Conservation (phyloP, 2,888 invertebrate species). For the Cryptus armator region DNA sequence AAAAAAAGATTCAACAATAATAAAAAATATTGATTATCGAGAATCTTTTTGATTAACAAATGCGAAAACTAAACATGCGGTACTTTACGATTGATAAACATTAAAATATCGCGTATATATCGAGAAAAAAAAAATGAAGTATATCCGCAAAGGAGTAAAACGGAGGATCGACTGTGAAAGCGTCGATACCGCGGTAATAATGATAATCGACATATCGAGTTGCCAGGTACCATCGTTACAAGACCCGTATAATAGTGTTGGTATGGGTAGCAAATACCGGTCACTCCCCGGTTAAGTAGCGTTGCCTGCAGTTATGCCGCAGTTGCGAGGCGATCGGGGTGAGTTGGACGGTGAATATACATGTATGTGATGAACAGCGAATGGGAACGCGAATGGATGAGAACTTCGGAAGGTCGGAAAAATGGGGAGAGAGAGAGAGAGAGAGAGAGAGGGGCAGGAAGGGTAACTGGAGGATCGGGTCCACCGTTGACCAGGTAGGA, state of each 20-base stretch:
- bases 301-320: conserved; percentile 13
- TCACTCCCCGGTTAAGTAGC: conserved; percentile 17
- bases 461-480: conserved; percentile 32
- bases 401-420: too few species aligned
- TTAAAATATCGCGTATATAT: not conserved
- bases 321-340: conserved; percentile 34
- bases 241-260: not conserved
- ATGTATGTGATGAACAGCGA: conserved; percentile 31
- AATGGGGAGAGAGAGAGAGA: not conserved
- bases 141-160: not conserved
- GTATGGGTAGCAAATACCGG: conserved; percentile 29
- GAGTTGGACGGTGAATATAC: conserved; percentile 24
- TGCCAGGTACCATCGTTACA: conserved; percentile 14
- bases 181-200: conserved; percentile 21
- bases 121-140: not conserved
- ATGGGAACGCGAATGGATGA: conserved; percentile 20
- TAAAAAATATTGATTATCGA: too few species aligned
- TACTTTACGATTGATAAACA: too few species aligned
- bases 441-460: not conserved
- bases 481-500: conserved; percentile 53
- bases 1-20: too few species aligned
- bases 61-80: too few species aligned
- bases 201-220: conserved; percentile 26
- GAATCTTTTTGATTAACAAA: too few species aligned
- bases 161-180: conserved; percentile 28